Conservation (phyloP, 2,113 vertebrate species). For the Danio rerio region DNA sequence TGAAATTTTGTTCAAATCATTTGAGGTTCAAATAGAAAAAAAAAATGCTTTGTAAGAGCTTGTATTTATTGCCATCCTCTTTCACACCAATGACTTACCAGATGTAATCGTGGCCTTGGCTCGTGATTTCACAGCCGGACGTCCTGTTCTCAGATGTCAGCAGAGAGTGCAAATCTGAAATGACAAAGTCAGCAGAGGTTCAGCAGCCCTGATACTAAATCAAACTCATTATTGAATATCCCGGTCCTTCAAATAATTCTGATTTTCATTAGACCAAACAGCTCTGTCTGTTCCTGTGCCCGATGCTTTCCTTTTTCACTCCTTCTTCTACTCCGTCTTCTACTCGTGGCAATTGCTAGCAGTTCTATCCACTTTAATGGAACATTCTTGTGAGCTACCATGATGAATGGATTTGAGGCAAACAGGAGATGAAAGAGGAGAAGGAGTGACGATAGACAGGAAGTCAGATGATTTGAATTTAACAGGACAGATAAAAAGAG, state of each 20-base stretch:
- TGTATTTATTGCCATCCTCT: too few species aligned
- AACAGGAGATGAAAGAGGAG: conserved; percentile 26
- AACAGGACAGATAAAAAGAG: conserved; percentile 32
- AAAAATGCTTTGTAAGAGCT: too few species aligned
- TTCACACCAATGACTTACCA: too few species aligned
- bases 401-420: conserved; percentile 43
- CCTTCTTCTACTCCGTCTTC: neutral
- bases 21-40: too few species aligned
- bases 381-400: conserved; percentile 17
- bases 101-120: too few species aligned
- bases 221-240: neutral
- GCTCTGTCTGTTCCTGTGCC: neutral
- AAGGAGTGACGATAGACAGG: neutral
- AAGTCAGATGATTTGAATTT: conserved; percentile 33
- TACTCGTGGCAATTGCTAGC: neutral
- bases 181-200: neutral
- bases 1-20: too few species aligned
- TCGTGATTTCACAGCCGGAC: too few species aligned
- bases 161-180: neutral
- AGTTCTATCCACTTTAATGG: conserved; percentile 16
- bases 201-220: neutral
- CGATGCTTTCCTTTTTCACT: neutral
- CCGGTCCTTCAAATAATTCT: neutral
- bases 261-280: neutral
- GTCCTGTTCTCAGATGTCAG: neutral